These are phyloP conservation scores for Maniola hyperantus DNA, from an alignment of 2,888 invertebrate species.

Conservation along the genomic window DNA sequence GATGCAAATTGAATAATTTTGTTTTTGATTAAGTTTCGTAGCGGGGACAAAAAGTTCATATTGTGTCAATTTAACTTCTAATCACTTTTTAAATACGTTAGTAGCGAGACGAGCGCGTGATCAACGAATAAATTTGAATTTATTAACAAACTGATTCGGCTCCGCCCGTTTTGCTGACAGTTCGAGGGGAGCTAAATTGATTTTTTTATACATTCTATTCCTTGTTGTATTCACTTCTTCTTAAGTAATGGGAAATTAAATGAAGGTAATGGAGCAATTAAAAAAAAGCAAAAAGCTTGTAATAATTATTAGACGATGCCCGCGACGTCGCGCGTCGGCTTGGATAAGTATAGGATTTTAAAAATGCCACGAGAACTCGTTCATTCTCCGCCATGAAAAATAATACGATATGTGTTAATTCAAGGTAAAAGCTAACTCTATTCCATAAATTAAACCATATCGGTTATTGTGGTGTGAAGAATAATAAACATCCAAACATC, in stretches of 20 bases:
- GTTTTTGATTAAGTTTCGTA: conserved; percentile 66
- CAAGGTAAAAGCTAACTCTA: too few species aligned
- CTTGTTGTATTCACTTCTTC: conserved; percentile 36
- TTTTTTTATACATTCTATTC: conserved; percentile 49
- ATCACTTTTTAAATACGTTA: conserved; percentile 82
- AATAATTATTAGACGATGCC: not conserved
- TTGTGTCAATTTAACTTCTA: conserved; percentile 82
- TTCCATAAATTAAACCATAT: too few species aligned
- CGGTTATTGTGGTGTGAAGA: too few species aligned
- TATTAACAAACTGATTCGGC: conserved; percentile 73
- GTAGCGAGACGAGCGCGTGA: conserved; percentile 68
- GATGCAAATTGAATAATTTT: conserved; percentile 75
- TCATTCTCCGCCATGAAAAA: too few species aligned
- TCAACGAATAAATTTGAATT: conserved; percentile 82
- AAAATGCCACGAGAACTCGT: too few species aligned
- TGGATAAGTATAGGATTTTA: too few species aligned
- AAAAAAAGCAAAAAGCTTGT: not conserved
- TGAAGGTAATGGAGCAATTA: conserved; percentile 12
- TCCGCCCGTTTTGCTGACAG: conserved; percentile 64
- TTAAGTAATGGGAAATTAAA: conserved; percentile 28
- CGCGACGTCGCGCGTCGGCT: too few species aligned
- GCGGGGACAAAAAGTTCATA: conserved; percentile 78
- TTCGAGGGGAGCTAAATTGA: conserved; percentile 76
- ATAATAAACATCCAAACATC: too few species aligned
- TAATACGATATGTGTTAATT: too few species aligned